Percentiles rank a stretch among this genome's conserved stretches.
These are phyloP conservation scores for Geococcyx californianus DNA, from an alignment of 2,113 vertebrate genomes.

Conservation along the genomic window DNA sequence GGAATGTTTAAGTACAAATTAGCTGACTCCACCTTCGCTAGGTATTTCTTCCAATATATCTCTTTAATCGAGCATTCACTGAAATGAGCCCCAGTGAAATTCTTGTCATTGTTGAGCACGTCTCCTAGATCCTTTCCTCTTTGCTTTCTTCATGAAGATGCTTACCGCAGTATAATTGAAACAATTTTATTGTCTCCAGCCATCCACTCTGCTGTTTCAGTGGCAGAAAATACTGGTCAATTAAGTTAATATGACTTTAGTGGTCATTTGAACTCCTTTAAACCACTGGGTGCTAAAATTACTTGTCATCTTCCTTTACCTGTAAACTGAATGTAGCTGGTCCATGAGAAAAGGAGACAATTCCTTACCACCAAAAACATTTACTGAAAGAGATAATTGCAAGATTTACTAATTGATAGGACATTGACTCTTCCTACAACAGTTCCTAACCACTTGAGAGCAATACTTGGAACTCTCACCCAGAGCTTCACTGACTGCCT, in stretches of 20 bases:
- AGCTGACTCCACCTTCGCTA: neutral
- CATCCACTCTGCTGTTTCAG: constrained; percentile 77
- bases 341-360: neutral
- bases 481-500: neutral
- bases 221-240: constrained; percentile 83
- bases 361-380: constrained; percentile 50
- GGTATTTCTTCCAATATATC: neutral
- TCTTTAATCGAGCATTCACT: constrained; percentile 1
- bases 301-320: constrained; percentile 76
- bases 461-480: neutral
- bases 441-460: neutral
- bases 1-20: neutral
- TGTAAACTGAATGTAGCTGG: constrained; percentile 53
- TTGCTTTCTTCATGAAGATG: constrained; percentile 63
- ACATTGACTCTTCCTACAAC: constrained; percentile 20
- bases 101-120: constrained; percentile 13
- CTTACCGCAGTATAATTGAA: constrained; percentile 85
- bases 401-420: constrained; percentile 62
- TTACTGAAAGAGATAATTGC: constrained; percentile 48
- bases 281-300: constrained; percentile 77
- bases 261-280: constrained; percentile 84
- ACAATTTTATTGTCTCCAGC: constrained; percentile 85
- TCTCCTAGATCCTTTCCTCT: constrained; percentile 53
- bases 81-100: constrained; percentile 5
- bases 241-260: constrained; percentile 82